Evolutionary conservation across 1,140 invertebrate genomes (phyloP), one percentile per base, ranked within the genome.

Genomic region (Apis laboriosa): DNA sequence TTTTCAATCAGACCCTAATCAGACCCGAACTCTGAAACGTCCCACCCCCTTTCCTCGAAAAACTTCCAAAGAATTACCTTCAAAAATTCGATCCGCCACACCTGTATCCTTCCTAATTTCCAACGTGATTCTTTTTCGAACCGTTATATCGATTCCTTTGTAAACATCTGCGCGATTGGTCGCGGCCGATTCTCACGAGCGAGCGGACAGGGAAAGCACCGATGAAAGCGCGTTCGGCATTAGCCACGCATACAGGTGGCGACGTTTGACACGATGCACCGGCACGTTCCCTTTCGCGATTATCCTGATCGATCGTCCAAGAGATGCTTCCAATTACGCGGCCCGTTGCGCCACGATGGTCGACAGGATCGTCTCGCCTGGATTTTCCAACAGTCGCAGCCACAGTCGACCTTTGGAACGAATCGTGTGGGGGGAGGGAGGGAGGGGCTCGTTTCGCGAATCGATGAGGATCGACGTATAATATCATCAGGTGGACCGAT

Each of bases 241-340:
- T 91, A 86, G 92, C 86, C 73, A 92, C 53, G 71, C 80, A 88
- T 87, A 92, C 92, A 92, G 92, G 92, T 93, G 92, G 90, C 88
- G 89, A 83, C 74, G 83, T 87, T 85, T 68, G 83, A 87, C 86
- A 73, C 76, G 51, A 56, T 77, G 84, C 58, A 68, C 74, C 71
- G 86, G 63, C 77, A 87, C 73, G 64, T 76, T 68, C 74, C 71
- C 15, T 56, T 28, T 74, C 51, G 43, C 68, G 73, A 80, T 77
- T 81, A 76, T 34, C 56, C 80, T 34, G 71, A 74, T 80, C 79
- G 71, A 75, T 80, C 79, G 49, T 7, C 71, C 34, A 43, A n/a
- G 60, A 34, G 75, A 75, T 75, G 61, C 71, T 58, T 80, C 79
- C 79, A 80, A 80, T 80, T 80, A 80, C 79, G 79, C 28, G 61